These are phyloP conservation scores for Yponomeuta plumbellus DNA, from an alignment of 2,888 invertebrate species.

Conservation along the genomic window DNA sequence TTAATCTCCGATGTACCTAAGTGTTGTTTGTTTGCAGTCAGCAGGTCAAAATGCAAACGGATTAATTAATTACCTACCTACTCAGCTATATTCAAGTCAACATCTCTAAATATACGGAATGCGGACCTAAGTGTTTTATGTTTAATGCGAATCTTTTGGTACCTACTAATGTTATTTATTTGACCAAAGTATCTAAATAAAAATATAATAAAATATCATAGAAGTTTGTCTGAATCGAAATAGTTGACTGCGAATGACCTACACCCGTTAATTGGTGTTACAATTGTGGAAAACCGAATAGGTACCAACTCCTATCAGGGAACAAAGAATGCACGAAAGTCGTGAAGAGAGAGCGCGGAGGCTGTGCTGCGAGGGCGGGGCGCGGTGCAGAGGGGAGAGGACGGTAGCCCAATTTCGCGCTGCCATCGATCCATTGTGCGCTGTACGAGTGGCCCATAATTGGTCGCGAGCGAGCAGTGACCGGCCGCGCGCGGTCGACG, in stretches of 20 bases:
- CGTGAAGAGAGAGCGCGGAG: slow-evolving; percentile 14
- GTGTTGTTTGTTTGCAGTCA: neutral
- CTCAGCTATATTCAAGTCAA: neutral
- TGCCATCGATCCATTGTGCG: slow-evolving; percentile 77
- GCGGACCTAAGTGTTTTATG: neutral
- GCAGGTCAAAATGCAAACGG: neutral
- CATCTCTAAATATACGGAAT: neutral
- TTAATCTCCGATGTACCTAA: neutral
- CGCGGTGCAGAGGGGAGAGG: slow-evolving; percentile 34
- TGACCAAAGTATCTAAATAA: neutral
- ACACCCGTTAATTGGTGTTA: neutral
- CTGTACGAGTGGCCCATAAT: slow-evolving; percentile 76
- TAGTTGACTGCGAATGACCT: neutral
- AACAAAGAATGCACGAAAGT: slow-evolving; percentile 15
- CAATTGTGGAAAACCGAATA: neutral
- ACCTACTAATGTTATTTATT: neutral
- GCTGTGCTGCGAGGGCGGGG: slow-evolving; percentile 22
- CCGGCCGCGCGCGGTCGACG: slow-evolving; percentile 69
- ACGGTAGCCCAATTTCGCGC: slow-evolving; percentile 71
- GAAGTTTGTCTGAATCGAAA: too few relatives aligned
- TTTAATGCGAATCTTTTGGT: neutral
- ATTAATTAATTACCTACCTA: neutral
- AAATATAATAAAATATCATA: neutral
- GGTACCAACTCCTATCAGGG: neutral
- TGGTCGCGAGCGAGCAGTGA: slow-evolving; percentile 73